These are phyloP conservation scores for Copsychus sechellarum DNA, from an alignment of 2,113 vertebrate species.

Conservation along the genomic window DNA sequence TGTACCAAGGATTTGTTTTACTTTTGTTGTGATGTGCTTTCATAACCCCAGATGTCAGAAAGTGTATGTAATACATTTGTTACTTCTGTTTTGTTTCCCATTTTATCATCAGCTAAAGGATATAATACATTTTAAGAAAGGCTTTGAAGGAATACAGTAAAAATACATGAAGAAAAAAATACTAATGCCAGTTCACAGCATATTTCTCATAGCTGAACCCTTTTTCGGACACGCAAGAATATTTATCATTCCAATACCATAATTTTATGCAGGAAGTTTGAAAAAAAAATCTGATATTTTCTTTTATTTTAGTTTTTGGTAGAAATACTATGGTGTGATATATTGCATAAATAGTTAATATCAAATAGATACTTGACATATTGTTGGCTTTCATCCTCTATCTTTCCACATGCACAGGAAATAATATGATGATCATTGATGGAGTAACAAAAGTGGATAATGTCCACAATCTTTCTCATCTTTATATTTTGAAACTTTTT, in stretches of 20 bases:
- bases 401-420: not conserved
- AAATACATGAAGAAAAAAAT: not conserved
- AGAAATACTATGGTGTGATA: not conserved
- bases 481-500: not conserved
- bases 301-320: not conserved
- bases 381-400: not conserved
- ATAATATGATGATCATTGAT: not conserved
- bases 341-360: not conserved
- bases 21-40: not conserved
- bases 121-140: not conserved
- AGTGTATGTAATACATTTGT: not conserved
- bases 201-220: not conserved
- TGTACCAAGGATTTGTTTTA: not conserved
- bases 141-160: not conserved
- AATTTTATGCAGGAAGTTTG: not conserved
- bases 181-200: not conserved
- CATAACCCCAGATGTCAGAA: conserved; percentile 3
- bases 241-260: not conserved
- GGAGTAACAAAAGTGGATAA: not conserved
- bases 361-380: not conserved
- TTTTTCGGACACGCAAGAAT: not conserved
- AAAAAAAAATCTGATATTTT: not conserved
- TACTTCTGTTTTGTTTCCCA: not conserved
- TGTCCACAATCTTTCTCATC: not conserved
- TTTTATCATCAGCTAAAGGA: not conserved